A percentile compares a stretch with the other conserved stretches of the same genome.
Conservation (phyloP, 2,888 invertebrate genomes). For the Calliopum simillimum region DNA sequence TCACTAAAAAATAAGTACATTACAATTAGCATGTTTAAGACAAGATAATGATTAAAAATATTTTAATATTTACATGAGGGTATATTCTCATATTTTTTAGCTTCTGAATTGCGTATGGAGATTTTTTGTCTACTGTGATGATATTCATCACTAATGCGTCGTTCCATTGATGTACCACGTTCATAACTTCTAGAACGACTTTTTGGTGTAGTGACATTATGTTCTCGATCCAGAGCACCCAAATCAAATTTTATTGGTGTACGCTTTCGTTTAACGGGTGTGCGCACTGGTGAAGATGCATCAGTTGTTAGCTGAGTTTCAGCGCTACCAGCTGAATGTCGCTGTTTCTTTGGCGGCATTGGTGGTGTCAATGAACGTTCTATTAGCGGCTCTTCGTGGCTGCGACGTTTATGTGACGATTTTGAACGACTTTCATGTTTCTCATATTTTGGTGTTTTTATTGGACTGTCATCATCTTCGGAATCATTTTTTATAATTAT, state of each 20-base stretch:
- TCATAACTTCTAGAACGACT: constrained; percentile 53
- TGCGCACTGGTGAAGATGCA: constrained; percentile 36
- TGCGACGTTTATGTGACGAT: constrained; percentile 43
- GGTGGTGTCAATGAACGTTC: constrained; percentile 63
- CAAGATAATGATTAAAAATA: background rate
- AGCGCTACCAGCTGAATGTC: constrained; percentile 9
- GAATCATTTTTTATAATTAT: constrained; percentile 68
- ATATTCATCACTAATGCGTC: constrained; percentile 56
- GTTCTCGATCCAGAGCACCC: background rate
- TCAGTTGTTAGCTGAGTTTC: constrained; percentile 36
- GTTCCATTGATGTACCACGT: constrained; percentile 38
- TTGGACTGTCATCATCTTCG: constrained; percentile 64
- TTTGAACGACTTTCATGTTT: constrained; percentile 36
- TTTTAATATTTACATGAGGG: constrained; percentile 70
- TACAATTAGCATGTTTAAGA: too few species aligned
- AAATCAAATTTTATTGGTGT: constrained; percentile 64
- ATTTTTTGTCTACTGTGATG: constrained; percentile 52
- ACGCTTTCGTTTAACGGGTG: constrained; percentile 58
- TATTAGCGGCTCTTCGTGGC: constrained; percentile 39
- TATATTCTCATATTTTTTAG: constrained; percentile 72
- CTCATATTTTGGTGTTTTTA: constrained; percentile 44
- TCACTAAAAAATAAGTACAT: constrained; percentile 52
- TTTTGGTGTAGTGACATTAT: constrained; percentile 40
- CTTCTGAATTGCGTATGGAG: constrained; percentile 69
- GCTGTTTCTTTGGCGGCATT: constrained; percentile 45